These are phyloP conservation scores for Zoanthus solanderi DNA, from an alignment of 92 coral and sea anemone species.

Conservation along the genomic window DNA sequence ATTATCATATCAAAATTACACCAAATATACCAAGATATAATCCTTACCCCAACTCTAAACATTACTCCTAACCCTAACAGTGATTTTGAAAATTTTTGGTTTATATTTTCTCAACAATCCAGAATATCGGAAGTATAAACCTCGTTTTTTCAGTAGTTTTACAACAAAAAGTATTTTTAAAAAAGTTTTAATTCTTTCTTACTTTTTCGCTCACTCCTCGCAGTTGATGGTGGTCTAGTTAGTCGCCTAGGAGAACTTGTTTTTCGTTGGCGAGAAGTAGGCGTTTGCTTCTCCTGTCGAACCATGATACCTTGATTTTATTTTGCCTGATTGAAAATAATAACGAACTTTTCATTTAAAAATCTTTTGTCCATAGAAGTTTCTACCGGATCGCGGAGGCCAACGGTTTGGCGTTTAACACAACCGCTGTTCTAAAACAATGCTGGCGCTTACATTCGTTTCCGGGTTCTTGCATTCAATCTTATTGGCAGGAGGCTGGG, in stretches of 20 bases:
- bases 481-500: not conserved
- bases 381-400: not conserved
- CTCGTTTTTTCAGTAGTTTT: too few relatives aligned
- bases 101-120: too few relatives aligned
- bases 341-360: not conserved
- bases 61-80: too few relatives aligned
- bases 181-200: not conserved
- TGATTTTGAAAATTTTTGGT: too few relatives aligned
- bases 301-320: not conserved
- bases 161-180: too few relatives aligned
- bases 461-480: not conserved
- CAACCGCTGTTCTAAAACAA: not conserved
- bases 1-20: too few relatives aligned
- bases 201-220: not conserved
- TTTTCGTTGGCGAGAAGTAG: constrained; percentile 16
- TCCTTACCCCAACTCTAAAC: too few relatives aligned
- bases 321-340: not conserved
- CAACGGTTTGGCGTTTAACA: not conserved
- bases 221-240: not conserved
- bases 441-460: not conserved
- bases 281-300: constrained; percentile 17
- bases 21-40: too few relatives aligned
- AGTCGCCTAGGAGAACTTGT: constrained; percentile 14
- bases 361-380: not conserved
- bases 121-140: too few relatives aligned